Evolutionary conservation across 2,888 invertebrate species (phyloP).

Genomic region (Tubulanus polymorphus): DNA sequence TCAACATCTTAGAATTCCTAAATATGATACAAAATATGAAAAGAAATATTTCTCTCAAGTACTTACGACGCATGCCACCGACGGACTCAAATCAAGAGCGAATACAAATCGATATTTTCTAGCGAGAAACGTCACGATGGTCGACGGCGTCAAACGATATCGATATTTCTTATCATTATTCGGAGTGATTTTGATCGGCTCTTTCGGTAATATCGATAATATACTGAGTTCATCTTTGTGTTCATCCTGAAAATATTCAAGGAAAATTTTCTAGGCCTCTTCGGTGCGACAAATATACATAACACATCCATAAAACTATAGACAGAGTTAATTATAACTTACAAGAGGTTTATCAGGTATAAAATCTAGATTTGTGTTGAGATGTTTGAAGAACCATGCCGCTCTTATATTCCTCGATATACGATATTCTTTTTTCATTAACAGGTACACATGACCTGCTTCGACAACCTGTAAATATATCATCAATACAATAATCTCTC

Average conservation of each 20-base stretch:
- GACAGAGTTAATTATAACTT: no score
- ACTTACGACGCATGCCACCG: constrained; percentile 67
- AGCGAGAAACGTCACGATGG: constrained; percentile 64
- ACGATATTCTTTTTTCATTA: constrained; percentile 68
- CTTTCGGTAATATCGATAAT: constrained; percentile 62
- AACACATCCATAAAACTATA: no score
- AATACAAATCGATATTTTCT: constrained; percentile 70
- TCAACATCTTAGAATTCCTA: no score
- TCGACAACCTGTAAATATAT: constrained; percentile 24
- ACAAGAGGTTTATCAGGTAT: constrained; percentile 49
- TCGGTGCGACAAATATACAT: no score
- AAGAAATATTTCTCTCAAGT: constrained; percentile 31
- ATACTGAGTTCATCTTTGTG: constrained; percentile 61
- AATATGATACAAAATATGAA: constrained; percentile 67
- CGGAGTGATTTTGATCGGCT: constrained; percentile 20
- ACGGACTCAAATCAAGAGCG: constrained; percentile 74
- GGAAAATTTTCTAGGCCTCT: no score
- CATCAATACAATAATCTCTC: no score
- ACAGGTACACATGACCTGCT: constrained; percentile 61
- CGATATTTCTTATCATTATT: constrained; percentile 23
- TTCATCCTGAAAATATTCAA: constrained; percentile 13
- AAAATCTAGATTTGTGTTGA: constrained; percentile 61
- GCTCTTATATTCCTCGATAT: constrained; percentile 70
- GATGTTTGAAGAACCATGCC: constrained; percentile 69
- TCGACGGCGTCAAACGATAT: constrained; percentile 35